A percentile compares a stretch with the other conserved stretches of the same genome.
phyloP scores from a whole-genome alignment of 2,888 invertebrate genomes.

The Saturnia japonica region DNA sequence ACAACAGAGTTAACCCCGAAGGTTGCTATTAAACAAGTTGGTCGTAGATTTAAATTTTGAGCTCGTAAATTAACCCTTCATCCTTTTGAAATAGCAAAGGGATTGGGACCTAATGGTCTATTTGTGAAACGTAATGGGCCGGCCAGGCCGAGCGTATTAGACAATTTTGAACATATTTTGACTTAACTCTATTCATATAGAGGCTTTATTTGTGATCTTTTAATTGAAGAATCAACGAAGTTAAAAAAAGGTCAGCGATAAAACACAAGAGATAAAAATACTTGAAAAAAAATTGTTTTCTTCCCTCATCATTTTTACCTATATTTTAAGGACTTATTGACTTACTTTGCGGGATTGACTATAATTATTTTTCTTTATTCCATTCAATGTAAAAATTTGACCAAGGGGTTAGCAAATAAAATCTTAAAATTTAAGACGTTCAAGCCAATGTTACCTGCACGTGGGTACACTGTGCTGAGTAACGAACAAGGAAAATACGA shows the following conservation, averaged over 20 bases:
- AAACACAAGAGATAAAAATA: not conserved
- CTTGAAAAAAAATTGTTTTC: not conserved
- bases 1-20: constrained; percentile 74
- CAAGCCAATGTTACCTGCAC: no score
- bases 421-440: no score
- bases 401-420: no score
- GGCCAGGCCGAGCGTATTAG: constrained; percentile 73
- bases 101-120: constrained; percentile 81
- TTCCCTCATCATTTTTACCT: not conserved
- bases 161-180: constrained; percentile 74
- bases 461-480: no score
- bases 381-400: no score
- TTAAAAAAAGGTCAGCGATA: constrained; percentile 7
- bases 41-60: constrained; percentile 81
- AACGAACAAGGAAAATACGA: no score
- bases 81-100: constrained; percentile 81
- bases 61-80: constrained; percentile 81
- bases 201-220: constrained; percentile 50
- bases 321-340: no score
- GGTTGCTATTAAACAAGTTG: constrained; percentile 76
- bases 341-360: no score
- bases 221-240: constrained; percentile 40
- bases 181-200: constrained; percentile 66
- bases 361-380: no score
- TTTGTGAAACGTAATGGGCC: constrained; percentile 79